A percentile compares a stretch with the other conserved stretches of the same genome.
phyloP scores from a whole-genome alignment of 37 sponge, comb jelly and placozoan genomes.

The Amphimedon queenslandica region DNA sequence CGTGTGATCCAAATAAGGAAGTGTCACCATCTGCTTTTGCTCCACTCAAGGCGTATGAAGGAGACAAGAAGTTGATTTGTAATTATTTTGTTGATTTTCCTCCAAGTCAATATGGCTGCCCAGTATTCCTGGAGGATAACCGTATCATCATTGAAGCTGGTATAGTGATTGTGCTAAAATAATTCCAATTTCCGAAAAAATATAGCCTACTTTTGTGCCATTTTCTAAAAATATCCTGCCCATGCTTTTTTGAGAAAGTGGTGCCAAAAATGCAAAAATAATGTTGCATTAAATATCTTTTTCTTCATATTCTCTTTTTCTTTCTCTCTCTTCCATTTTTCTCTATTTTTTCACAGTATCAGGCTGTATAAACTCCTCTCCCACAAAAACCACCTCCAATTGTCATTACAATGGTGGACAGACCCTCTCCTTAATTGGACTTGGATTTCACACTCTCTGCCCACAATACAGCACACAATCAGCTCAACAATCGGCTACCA shows the following conservation, averaged over 20 bases:
- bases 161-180: no score
- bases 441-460: slow-evolving; percentile 29
- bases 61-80: slow-evolving; percentile 37
- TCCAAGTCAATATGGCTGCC: slow-evolving; percentile 40
- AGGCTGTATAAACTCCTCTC: slow-evolving; percentile 43
- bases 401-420: slow-evolving; percentile 30
- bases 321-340: no score
- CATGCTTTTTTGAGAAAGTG: no score
- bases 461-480: neutral
- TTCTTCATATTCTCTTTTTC: no score
- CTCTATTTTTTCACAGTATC: slow-evolving; percentile 11
- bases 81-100: slow-evolving; percentile 57
- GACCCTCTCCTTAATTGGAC: slow-evolving; percentile 33
- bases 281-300: no score
- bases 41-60: slow-evolving; percentile 34
- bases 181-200: no score
- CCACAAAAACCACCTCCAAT: slow-evolving; percentile 22
- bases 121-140: neutral
- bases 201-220: neutral
- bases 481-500: neutral
- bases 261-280: no score
- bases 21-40: neutral
- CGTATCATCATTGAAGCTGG: slow-evolving; percentile 35
- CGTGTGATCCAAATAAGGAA: slow-evolving; percentile 29
- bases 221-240: no score